Base-by-base conservation (phyloP, 2,797 vertebrate species). In the Ctenosaura bakeri region DNA sequence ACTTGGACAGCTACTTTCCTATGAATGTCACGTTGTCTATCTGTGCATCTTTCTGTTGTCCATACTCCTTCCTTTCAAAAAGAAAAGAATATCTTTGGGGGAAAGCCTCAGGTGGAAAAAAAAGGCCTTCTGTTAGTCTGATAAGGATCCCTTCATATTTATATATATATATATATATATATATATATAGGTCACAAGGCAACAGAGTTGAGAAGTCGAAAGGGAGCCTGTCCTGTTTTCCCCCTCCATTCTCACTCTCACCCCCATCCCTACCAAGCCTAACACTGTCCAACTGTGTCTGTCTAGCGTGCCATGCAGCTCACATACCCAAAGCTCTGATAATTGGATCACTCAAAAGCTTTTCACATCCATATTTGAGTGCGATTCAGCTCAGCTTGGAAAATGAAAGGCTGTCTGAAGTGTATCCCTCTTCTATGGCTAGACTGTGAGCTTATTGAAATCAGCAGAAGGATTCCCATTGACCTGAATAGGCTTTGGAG, bases 381-480 rank as follows among this genome's bases (percentile, higher is more conserved):
- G 20, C 56, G 54, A 80, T 86, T 92, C 35, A 89, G 46, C 26
- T 74, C 20, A 6, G 79, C 73, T 59, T 22, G 3, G 66, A 86
- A 20, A 80, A 73, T 29, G 5, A 89, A 29, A 77, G 2, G 6
- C 14, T 79, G 80, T 10, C 88, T 85, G 50, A 83, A 85, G 38
- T 0, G 0, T 38, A 14, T 16, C 35, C n/a, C 56, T 84, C 35
- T 89, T 90, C 77, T 83, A 26, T 56, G 35, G 90, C 73, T 50
- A 71, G 59, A 84, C 32, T 78, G 52, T 90, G 73, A 90, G 74
- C 73, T 88, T 83, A 78, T n/a, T 88, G 80, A 84, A 89, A 78
- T 78, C 46, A 77, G 42, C 56, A 84, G 88, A 88, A 90, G 86
- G 69, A 78, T 90, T 88, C 74, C 50, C 74, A 83, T 88, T 78